These are phyloP conservation scores for Melanotaenia parkinsoni DNA, from an alignment of 2,797 vertebrate species.

Conservation along the genomic window DNA sequence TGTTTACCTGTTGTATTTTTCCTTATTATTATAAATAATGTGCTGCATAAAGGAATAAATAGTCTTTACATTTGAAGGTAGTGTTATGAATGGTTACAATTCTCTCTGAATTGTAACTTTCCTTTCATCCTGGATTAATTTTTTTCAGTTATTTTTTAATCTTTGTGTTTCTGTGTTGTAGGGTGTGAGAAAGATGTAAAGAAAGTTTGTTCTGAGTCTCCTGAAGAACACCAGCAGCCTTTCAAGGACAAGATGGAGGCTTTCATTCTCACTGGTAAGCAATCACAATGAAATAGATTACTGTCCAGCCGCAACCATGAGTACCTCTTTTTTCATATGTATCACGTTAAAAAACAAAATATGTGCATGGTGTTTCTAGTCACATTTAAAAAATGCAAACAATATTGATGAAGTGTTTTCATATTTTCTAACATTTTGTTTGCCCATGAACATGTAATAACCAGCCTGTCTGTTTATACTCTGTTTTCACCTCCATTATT, in stretches of 20 bases:
- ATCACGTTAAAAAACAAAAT: not conserved
- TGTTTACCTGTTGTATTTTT: not conserved
- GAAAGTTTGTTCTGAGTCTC: constrained; percentile 88
- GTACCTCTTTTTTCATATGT: not conserved
- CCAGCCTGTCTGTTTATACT: too few relatives aligned
- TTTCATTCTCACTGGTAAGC: constrained; percentile 90
- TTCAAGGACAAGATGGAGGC: constrained; percentile 92
- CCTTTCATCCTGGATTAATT: not conserved
- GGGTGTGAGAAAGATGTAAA: constrained; percentile 89
- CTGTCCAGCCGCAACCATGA: not conserved
- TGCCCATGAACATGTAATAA: too few relatives aligned
- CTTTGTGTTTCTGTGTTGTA: constrained; percentile 64
- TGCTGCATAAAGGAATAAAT: not conserved
- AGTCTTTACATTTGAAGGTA: not conserved
- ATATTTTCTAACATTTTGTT: not conserved
- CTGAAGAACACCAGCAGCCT: constrained; percentile 90
- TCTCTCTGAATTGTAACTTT: not conserved
- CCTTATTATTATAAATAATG: not conserved
- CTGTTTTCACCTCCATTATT: not conserved
- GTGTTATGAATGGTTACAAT: not conserved
- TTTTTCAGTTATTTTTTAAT: not conserved
- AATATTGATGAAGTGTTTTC: not conserved
- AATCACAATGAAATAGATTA: too few relatives aligned
- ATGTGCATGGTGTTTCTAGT: not conserved
- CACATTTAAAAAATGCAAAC: not conserved